These are phyloP conservation scores for Hippopotamyrus pictus DNA, from an alignment of 2,797 vertebrate genomes.

Conservation along the genomic window DNA sequence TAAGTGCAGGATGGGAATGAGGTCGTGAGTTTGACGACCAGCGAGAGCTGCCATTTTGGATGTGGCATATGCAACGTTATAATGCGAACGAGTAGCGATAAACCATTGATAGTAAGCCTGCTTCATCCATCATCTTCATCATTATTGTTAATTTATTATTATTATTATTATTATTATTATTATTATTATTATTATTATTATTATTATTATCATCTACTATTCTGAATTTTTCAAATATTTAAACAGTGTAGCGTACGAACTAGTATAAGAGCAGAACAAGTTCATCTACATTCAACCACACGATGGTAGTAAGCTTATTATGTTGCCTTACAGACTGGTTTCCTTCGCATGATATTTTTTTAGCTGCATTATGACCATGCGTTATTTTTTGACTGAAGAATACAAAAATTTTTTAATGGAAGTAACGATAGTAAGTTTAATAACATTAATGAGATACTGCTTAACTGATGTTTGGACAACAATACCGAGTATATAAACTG, in stretches of 20 bases:
- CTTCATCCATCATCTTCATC: not conserved
- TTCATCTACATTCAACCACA: not conserved
- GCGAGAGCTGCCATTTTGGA: not conserved
- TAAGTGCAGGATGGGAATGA: not conserved
- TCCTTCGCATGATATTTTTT: not conserved
- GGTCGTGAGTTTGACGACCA: not conserved
- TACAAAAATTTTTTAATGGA: not conserved
- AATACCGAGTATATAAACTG: not conserved
- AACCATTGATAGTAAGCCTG: not conserved
- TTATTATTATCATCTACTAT: not conserved
- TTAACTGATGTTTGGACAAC: not conserved
- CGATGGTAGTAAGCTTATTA: not conserved
- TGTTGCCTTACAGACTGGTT: not conserved
- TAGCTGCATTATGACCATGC: not conserved
- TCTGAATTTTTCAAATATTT: not conserved
- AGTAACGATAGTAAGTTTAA: not conserved
- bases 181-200: not conserved
- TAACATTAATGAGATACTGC: not conserved
- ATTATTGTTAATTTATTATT: not conserved
- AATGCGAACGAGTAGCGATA: not conserved
- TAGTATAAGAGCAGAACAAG: not conserved
- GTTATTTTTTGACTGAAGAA: not conserved
- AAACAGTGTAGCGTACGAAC: conserved; percentile 41
- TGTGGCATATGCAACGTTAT: not conserved
- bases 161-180: not conserved